Evolutionary conservation across 1,140 invertebrate species (phyloP), one percentile per base, ranked within the genome.

Genomic region (Formica selysi): DNA sequence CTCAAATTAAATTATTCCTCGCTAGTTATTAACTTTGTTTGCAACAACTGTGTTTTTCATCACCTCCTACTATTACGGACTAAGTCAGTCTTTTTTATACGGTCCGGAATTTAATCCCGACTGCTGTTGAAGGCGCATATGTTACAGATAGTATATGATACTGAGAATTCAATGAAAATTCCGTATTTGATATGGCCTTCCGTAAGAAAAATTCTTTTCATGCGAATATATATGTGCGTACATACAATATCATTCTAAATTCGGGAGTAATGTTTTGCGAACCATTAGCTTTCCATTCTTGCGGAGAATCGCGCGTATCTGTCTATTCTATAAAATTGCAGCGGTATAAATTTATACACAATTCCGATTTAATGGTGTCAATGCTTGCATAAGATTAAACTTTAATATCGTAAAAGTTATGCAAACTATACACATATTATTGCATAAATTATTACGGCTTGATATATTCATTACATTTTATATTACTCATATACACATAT

Each of bases 201-300:
- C 1, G 36, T 44, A 8, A 36, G 6, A 71, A 11, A 59, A 81
- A 71, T 59, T 81, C 22, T 81, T 73, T 44, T 13, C 67, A 5
- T 8, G 2, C 38, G 38, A 73, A 59, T 59, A 57, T 59, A 44
- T 59, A 54, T 59, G n/a, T 51, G 41, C 6, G 64, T 54, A 51
- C 59, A 29, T 36, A 65, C 26, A 54, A 13, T 38, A 44, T 61
- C 54, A 41, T 44, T 16, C 51, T 59, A 81, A 81, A 81, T 73
- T 59, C 19, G 51, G 38, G 1, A 38, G 51, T 26, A 73, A 81
- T 81, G 67, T 71, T 71, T 81, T 68, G 26, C 38, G 19, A 81
- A 6, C 67, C 67, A 73, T 73, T 81, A 41, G 22, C 29, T 54
- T 61, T 41, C 26, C 51, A 32, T 32, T 59, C 3, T 19, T 11